These are phyloP conservation scores for Vanessa tameamea DNA, from an alignment of 1,140 invertebrate species.

Conservation along the genomic window DNA sequence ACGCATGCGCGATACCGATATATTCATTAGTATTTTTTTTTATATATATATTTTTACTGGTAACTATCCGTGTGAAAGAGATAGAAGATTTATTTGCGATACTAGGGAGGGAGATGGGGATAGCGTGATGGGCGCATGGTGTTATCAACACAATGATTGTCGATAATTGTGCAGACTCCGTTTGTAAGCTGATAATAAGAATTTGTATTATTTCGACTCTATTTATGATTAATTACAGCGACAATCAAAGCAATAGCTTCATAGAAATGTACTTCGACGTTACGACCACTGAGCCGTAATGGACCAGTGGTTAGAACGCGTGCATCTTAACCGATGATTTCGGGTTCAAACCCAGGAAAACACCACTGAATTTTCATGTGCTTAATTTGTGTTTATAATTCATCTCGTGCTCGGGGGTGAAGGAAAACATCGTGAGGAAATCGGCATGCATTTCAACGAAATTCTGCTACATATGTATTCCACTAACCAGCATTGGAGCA, in stretches of 20 bases:
- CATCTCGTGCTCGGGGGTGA: too few species aligned
- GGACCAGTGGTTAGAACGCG: too few species aligned
- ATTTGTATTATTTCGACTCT: not conserved
- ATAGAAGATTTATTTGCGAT: conserved; percentile 24
- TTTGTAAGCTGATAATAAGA: conserved; percentile 5
- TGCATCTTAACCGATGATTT: too few species aligned
- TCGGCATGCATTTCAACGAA: too few species aligned
- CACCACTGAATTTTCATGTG: too few species aligned
- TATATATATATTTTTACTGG: conserved; percentile 3
- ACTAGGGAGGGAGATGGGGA: conserved; percentile 41
- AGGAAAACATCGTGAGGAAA: too few species aligned
- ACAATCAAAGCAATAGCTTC: not conserved
- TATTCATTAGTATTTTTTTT: conserved; percentile 60
- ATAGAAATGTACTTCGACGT: too few species aligned
- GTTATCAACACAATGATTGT: conserved; percentile 42
- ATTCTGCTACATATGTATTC: too few species aligned
- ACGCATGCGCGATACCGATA: conserved; percentile 45
- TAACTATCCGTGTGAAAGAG: conserved; percentile 49
- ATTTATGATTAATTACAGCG: not conserved
- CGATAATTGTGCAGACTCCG: conserved; percentile 37
- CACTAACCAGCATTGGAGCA: too few species aligned
- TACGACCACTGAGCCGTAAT: too few species aligned
- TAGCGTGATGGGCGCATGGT: conserved; percentile 56
- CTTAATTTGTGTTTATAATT: too few species aligned
- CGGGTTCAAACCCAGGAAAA: too few species aligned